Conservation (phyloP, 2,113 vertebrate species). For the Oophaga pumilio region DNA sequence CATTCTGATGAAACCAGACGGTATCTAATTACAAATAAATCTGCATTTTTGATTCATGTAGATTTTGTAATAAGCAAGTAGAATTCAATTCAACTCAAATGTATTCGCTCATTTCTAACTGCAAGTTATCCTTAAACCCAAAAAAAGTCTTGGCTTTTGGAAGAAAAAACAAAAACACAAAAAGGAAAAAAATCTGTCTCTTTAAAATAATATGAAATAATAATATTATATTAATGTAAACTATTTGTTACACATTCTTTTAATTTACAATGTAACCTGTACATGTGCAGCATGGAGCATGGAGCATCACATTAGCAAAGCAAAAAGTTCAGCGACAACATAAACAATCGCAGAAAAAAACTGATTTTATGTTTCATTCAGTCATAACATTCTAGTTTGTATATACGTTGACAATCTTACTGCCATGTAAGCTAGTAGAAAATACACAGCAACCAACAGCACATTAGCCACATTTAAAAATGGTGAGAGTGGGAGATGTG, state of each 20-base stretch:
- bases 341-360: background rate
- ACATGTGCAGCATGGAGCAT: background rate
- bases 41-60: too few species aligned
- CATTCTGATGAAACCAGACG: too few species aligned
- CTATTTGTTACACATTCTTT: background rate
- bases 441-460: slow-evolving; percentile 13
- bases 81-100: too few species aligned
- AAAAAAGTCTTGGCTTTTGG: too few species aligned
- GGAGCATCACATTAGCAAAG: background rate
- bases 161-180: too few species aligned
- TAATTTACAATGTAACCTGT: background rate
- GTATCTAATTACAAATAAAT: too few species aligned
- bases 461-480: slow-evolving; percentile 44
- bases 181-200: too few species aligned
- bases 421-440: slow-evolving; percentile 20
- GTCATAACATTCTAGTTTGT: slow-evolving; percentile 29
- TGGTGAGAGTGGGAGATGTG: slow-evolving; percentile 34
- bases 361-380: slow-evolving; percentile 38
- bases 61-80: too few species aligned
- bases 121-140: too few species aligned
- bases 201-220: too few species aligned
- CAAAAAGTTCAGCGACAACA: background rate
- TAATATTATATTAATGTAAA: background rate
- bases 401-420: background rate
- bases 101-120: too few species aligned